These are phyloP conservation scores for Acanthoscelides obtectus DNA, from an alignment of 2,888 invertebrate genomes.

Conservation along the genomic window DNA sequence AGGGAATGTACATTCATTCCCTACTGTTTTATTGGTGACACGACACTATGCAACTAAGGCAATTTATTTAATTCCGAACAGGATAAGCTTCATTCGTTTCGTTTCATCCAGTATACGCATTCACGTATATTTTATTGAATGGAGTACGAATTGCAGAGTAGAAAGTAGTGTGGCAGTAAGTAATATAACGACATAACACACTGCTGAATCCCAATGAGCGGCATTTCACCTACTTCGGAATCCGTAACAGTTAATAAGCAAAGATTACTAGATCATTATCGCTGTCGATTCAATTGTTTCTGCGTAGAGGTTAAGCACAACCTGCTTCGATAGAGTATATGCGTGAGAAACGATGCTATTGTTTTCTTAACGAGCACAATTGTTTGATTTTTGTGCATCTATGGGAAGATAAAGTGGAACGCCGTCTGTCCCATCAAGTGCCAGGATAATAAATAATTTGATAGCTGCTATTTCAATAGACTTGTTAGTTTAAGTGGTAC, in stretches of 20 bases:
- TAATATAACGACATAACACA: background rate
- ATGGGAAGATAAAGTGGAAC: background rate
- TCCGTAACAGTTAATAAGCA: background rate
- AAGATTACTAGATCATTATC: background rate
- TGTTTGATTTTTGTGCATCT: background rate
- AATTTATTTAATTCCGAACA: background rate
- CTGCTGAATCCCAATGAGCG: background rate
- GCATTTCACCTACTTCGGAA: background rate
- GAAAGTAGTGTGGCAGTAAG: background rate
- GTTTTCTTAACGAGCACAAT: background rate
- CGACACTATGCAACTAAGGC: background rate
- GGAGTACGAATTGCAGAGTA: background rate
- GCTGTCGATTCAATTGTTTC: background rate
- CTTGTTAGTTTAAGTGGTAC: background rate
- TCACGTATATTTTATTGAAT: background rate
- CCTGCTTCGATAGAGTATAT: background rate
- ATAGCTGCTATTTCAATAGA: background rate
- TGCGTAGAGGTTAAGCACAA: background rate
- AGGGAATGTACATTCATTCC: too few relatives aligned
- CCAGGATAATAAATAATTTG: background rate
- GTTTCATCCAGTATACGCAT: background rate
- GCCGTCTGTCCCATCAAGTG: background rate
- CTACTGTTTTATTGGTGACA: too few relatives aligned
- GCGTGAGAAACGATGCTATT: background rate
- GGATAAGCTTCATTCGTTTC: background rate